These are phyloP conservation scores for Drosophila triauraria DNA, from an alignment of 1,140 invertebrate genomes.

Conservation along the genomic window DNA sequence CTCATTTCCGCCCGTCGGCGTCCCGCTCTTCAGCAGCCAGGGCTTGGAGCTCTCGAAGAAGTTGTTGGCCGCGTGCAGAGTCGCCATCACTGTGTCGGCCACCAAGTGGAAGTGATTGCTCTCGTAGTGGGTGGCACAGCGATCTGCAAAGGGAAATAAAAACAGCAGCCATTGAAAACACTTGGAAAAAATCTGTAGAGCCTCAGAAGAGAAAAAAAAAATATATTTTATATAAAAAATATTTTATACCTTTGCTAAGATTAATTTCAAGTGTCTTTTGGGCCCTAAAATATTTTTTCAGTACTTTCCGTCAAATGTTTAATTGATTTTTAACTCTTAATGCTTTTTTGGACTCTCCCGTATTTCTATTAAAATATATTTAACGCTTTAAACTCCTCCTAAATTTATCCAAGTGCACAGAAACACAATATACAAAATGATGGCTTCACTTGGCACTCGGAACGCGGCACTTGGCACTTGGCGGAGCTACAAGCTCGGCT, in stretches of 20 bases:
- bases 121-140: conserved; percentile 89
- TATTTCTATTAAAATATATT: not conserved
- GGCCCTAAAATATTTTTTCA: not conserved
- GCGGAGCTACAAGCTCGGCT: conserved; percentile 30
- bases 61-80: conserved; percentile 92
- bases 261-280: not conserved
- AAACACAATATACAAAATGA: conserved; percentile 52
- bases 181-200: not conserved
- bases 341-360: too few species aligned
- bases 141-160: conserved; percentile 84
- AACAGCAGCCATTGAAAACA: conserved; percentile 9
- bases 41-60: conserved; percentile 95
- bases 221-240: too few species aligned
- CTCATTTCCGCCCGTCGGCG: conserved; percentile 83
- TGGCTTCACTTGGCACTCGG: conserved; percentile 37
- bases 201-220: too few species aligned
- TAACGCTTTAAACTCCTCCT: not conserved
- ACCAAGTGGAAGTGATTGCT: conserved; percentile 94
- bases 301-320: not conserved
- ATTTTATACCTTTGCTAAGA: too few species aligned
- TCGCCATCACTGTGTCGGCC: conserved; percentile 91
- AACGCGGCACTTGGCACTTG: conserved; percentile 14
- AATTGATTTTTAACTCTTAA: not conserved
- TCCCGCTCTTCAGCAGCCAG: conserved; percentile 90
- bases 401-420: conserved; percentile 14